phyloP scores from a whole-genome alignment of 2,888 invertebrate species.

The Oeneis ivallda region DNA sequence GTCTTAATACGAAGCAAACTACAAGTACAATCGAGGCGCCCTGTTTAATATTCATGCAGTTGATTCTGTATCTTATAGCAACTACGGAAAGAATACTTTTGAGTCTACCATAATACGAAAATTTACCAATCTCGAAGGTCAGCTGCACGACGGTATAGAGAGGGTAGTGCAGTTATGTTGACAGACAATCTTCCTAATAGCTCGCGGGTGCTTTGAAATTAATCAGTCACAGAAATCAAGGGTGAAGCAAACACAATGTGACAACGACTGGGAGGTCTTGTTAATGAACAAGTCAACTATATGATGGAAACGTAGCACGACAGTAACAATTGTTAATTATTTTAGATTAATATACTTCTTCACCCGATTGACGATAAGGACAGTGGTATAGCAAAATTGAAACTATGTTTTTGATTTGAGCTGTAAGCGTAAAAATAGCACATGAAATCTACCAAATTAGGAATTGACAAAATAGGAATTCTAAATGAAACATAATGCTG shows the following conservation, averaged over 20 bases:
- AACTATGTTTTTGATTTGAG: no score
- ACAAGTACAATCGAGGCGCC: conserved; percentile 18
- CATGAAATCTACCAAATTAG: no score
- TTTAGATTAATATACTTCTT: no score
- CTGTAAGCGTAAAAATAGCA: no score
- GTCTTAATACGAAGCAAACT: neutral
- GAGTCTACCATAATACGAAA: neutral
- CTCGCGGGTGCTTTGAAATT: conserved; percentile 28
- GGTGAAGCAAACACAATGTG: conserved; percentile 47
- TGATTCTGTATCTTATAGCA: conserved; percentile 19
- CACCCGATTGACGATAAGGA: no score
- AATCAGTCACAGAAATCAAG: conserved; percentile 32
- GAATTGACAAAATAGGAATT: no score
- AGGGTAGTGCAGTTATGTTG: conserved; percentile 28
- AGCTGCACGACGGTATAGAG: conserved; percentile 9
- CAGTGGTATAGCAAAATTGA: no score
- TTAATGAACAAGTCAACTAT: conserved; percentile 27
- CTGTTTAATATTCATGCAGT: neutral
- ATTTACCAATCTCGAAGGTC: conserved; percentile 2
- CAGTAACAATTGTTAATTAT: neutral
- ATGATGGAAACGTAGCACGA: neutral
- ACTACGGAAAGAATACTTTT: conserved; percentile 9
- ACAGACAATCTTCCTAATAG: conserved; percentile 29
- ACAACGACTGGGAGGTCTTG: conserved; percentile 37
- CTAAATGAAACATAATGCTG: no score